Base-by-base conservation (phyloP, 2,888 invertebrate species). In the Dynastes hyllus region DNA sequence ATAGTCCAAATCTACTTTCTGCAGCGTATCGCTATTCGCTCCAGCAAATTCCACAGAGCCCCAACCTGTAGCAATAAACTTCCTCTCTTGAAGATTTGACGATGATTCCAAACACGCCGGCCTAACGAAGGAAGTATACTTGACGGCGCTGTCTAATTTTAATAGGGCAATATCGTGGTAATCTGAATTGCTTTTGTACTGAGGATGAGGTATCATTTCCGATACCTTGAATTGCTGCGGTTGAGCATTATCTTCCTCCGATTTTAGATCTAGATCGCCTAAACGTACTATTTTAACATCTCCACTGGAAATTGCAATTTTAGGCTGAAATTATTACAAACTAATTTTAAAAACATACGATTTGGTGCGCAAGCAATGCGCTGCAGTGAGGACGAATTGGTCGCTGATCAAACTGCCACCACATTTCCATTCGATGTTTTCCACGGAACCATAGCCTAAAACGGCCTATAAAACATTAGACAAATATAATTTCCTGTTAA, bases 401-500 rank as follows among this genome's bases (percentile, higher is more conserved):
- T 92, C 83, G 73, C 92, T 92, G 73, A 94, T 91, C 16, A 94
- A 88, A 3, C 91, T 90, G 0, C 94, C 94, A 0, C 94, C 94
- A 83, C 94, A 94, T 3, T 82, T 83, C 89, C 91, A 92, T 0
- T 81, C 73, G 81, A 90, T 89, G 16, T 77, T 73, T 40, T 78
- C 80, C n/a, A 80, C 81, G 8, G 66, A 45, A 66, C 77, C 77
- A 77, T 78, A 82, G 9, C 82, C 81, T 45, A 82, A 58, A 67
- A 79, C 77, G 5, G 81, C 80, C 82, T 82, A 66, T 55, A 81
- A 76, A 22, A 32, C 40, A 58, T 61, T 61, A 61, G 61, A 27
- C 6, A 61, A 16, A 53, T n/a, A 3, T 71, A 37, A 11, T 69
- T 40, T 61, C 11, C 45, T 45, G 8, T 45, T 8, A 45, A 45